These are phyloP conservation scores for Macrophya alboannulata DNA, from an alignment of 2,888 invertebrate species.

Conservation along the genomic window DNA sequence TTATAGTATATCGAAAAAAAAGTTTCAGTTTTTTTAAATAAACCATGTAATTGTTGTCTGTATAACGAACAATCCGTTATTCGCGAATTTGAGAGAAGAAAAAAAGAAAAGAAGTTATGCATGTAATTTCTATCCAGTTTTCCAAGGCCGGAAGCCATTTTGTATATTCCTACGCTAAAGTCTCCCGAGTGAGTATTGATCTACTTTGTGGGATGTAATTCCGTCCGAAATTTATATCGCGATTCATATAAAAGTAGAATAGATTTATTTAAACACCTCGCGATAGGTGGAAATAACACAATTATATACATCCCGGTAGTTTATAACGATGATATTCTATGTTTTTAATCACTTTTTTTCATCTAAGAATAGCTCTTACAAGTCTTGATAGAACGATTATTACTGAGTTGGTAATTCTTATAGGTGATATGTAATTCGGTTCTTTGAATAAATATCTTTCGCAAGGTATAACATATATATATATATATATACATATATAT, in stretches of 20 bases:
- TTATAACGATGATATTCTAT: not conserved
- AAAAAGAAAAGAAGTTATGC: not conserved
- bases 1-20: not conserved
- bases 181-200: slow-evolving; percentile 76
- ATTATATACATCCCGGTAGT: not conserved
- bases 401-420: slow-evolving; percentile 22
- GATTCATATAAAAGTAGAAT: slow-evolving; percentile 19
- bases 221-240: slow-evolving; percentile 37
- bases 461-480: not conserved
- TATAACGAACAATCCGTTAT: not conserved
- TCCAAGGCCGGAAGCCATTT: slow-evolving; percentile 75
- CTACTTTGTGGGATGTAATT: slow-evolving; percentile 67
- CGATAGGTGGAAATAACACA: not conserved
- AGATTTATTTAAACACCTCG: not conserved
- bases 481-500: no score
- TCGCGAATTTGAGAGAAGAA: not conserved
- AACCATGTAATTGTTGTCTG: not conserved
- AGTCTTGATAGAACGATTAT: slow-evolving; percentile 28
- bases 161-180: slow-evolving; percentile 75
- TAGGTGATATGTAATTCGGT: slow-evolving; percentile 30
- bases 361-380: not conserved
- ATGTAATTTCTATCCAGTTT: slow-evolving; percentile 50
- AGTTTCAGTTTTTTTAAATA: not conserved
- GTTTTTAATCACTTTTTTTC: not conserved
- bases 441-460: slow-evolving; percentile 40